Evolutionary conservation across 1,140 invertebrate species (phyloP).

Genomic region (Caenorhabditis latens): DNA sequence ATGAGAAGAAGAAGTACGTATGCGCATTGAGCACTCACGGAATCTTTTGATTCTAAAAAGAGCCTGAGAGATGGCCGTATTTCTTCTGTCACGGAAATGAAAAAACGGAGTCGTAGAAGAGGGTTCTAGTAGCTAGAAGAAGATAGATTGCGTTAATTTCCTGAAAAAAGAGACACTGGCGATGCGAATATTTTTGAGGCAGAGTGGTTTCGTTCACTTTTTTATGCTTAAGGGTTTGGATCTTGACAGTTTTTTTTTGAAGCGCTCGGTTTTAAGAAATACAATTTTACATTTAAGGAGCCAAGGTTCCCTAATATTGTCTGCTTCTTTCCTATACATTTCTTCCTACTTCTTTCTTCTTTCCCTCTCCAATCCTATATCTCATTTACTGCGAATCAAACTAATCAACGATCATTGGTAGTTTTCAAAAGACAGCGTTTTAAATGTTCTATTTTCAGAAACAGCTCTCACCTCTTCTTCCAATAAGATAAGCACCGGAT

Average conservation of each 20-base stretch:
- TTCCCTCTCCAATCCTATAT: neutral
- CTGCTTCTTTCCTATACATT: neutral
- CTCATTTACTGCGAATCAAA: slow-evolving; percentile 29
- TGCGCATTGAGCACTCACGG: slow-evolving; percentile 5
- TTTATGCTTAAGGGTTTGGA: neutral
- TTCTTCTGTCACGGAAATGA: slow-evolving; percentile 28
- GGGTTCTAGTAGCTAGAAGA: neutral
- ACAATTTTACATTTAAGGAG: too few relatives aligned
- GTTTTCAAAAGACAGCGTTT: neutral
- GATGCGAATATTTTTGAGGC: neutral
- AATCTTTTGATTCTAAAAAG: slow-evolving; percentile 18
- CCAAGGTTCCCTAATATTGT: neutral
- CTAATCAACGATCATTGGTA: slow-evolving; percentile 9
- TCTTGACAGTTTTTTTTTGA: neutral
- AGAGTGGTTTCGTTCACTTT: neutral
- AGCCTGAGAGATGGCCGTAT: neutral
- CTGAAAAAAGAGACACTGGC: neutral
- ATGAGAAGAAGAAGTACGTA: neutral
- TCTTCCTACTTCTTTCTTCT: neutral
- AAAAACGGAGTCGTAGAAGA: neutral
- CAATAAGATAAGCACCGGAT: slow-evolving; percentile 33
- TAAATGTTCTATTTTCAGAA: slow-evolving; percentile 1
- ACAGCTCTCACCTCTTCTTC: slow-evolving; percentile 40
- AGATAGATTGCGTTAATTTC: slow-evolving; percentile 40
- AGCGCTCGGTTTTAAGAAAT: too few relatives aligned